Conservation (phyloP, 2,113 vertebrate genomes). For the Elaphurus davidianus region DNA sequence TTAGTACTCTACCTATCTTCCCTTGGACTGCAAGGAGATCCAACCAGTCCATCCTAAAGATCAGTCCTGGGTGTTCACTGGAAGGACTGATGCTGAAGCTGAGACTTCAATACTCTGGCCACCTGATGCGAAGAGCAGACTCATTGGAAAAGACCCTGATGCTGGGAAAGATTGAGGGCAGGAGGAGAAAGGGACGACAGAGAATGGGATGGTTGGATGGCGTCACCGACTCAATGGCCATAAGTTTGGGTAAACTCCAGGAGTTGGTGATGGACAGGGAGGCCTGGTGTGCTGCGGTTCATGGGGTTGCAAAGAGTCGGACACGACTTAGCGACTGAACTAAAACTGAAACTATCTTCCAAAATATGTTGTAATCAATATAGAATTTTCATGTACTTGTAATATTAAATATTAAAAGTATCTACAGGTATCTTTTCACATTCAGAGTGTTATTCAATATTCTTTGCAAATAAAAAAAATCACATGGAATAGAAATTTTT, state of each 20-base stretch:
- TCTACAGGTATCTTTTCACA: not conserved
- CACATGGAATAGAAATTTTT: not conserved
- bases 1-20: not conserved
- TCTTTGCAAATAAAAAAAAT: conserved; percentile 29
- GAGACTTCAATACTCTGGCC: not conserved
- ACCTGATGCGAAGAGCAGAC: not conserved
- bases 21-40: not conserved
- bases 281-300: not conserved
- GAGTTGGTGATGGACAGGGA: not conserved
- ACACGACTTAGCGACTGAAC: not conserved
- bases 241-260: not conserved
- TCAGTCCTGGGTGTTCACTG: not conserved
- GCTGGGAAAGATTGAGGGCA: not conserved
- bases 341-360: not conserved
- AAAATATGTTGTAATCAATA: not conserved
- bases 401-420: not conserved
- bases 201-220: not conserved
- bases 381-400: not conserved
- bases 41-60: not conserved
- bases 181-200: not conserved
- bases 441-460: not conserved
- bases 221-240: not conserved
- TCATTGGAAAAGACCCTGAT: not conserved
- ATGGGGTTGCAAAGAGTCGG: fast-evolving
- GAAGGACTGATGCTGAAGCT: not conserved